Evolutionary conservation across 2,113 vertebrate genomes (phyloP).

Genomic region (Stegastes partitus): DNA sequence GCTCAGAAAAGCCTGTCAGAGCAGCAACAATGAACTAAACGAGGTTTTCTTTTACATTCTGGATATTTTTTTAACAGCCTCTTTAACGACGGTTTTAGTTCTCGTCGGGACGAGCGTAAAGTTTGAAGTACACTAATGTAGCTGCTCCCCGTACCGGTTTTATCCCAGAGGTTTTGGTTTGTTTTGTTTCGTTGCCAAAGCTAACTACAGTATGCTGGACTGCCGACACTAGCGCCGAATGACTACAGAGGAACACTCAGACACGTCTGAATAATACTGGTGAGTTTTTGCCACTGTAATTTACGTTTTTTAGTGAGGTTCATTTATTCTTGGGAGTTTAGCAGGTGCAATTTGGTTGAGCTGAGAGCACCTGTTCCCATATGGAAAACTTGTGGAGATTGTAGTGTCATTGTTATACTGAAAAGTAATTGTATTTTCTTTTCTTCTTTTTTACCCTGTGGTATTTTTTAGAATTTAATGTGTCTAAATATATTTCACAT

Average conservation of each 20-base stretch:
- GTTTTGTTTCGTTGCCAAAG: slow-evolving; percentile 10
- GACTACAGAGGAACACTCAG: not conserved
- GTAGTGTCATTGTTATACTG: not conserved
- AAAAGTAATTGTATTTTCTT: not conserved
- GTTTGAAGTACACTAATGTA: not conserved
- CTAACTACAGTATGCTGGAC: slow-evolving; percentile 23
- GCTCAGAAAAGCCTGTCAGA: slow-evolving; percentile 38
- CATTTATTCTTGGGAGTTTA: not conserved
- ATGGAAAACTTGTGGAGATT: not conserved
- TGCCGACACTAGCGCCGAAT: slow-evolving; percentile 25
- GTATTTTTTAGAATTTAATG: not conserved
- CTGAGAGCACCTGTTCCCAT: slow-evolving; percentile 57
- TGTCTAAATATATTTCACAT: no score
- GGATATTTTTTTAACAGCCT: not conserved
- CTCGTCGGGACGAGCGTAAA: not conserved
- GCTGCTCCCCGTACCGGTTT: slow-evolving; percentile 13
- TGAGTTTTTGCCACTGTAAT: slow-evolving; percentile 31
- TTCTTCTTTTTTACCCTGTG: not conserved
- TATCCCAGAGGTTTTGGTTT: not conserved
- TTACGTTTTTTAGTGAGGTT: not conserved
- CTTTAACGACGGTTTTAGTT: not conserved
- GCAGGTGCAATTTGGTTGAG: slow-evolving; percentile 8
- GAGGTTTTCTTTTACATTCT: not conserved
- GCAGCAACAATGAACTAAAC: slow-evolving; percentile 28
- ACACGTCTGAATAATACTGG: slow-evolving; percentile 34